Evolutionary conservation across 2,797 vertebrate species (phyloP), one percentile per base, ranked within the genome.

Genomic region (Selene dorsalis): DNA sequence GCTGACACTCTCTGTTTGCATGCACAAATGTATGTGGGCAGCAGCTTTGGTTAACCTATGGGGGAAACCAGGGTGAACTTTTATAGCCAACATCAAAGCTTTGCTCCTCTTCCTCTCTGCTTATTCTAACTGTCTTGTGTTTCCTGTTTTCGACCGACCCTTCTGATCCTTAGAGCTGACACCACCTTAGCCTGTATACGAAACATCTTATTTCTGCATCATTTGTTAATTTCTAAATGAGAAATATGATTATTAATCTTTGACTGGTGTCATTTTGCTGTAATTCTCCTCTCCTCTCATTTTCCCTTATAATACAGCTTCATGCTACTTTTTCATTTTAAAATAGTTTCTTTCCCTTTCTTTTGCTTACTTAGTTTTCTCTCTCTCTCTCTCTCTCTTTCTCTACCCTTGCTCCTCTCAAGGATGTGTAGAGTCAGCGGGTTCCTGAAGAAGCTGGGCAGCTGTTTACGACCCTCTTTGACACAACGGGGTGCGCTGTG

Each of bases 341-440:
- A 50, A 61, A 63, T 2, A 12, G 0, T 12, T 55, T 50, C 14
- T 39, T 30, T 68, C 22, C 24, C 67, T 79, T 60, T 74, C 47
- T 82, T 76, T 70, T 70, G 56, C 74, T 84, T 73, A 59, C 65
- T 73, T 53, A 26, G 61, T 48, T 76, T 64, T 43, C 53, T 67
- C 64, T 73, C 73, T 72, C 68, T 86, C 61, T 81, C 66, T 75
- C 76, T 47, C 32, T 32, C 32, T 35, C 32, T 53, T 75, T 81
- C 66, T 75, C 76, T 48, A 20, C 8, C 69, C 45, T 20, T 60
- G 66, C 77, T 77, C 57, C 67, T 70, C 41, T 58, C 0, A 38
- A 75, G 69, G 76, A 86, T 89, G 68, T 89, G 94, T 83, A 32
- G 58, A 84, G 91, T 95, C 94, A 95, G 95, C 95, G 10, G 67